A percentile compares a stretch with the other conserved stretches of the same genome.
phyloP scores from a whole-genome alignment of 2,888 invertebrate genomes.

The Philaethria dido region DNA sequence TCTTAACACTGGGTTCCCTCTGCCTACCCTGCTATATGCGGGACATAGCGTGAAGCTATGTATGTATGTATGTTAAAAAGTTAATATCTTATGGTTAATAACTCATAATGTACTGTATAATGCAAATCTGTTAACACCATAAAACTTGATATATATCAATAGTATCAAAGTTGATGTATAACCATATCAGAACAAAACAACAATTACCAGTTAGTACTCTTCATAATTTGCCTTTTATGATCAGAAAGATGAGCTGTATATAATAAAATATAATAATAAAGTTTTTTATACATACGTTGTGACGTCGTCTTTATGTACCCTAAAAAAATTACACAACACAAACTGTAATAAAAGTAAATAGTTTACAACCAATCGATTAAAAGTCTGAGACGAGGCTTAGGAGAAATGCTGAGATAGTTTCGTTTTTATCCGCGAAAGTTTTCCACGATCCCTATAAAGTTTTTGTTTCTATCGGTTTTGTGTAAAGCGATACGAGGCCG shows the following conservation, averaged over 20 bases:
- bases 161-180: no score
- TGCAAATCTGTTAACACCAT: neutral
- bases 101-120: neutral
- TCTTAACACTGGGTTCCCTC: no score
- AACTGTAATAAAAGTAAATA: constrained; percentile 9
- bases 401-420: neutral
- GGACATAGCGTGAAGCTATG: no score
- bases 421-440: constrained; percentile 23
- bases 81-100: neutral
- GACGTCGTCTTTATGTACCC: neutral
- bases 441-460: constrained; percentile 27
- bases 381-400: constrained; percentile 1
- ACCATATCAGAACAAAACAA: neutral
- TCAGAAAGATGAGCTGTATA: neutral
- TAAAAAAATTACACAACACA: neutral
- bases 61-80: no score
- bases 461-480: constrained; percentile 33
- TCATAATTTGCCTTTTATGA: neutral
- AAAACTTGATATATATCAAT: neutral
- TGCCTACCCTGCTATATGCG: no score
- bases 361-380: constrained; percentile 6
- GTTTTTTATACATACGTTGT: neutral
- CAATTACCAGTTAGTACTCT: no score
- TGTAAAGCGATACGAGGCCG: constrained; percentile 24
- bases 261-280: no score